Conservation (phyloP, 2,888 invertebrate species). For the Nowickia ferox region DNA sequence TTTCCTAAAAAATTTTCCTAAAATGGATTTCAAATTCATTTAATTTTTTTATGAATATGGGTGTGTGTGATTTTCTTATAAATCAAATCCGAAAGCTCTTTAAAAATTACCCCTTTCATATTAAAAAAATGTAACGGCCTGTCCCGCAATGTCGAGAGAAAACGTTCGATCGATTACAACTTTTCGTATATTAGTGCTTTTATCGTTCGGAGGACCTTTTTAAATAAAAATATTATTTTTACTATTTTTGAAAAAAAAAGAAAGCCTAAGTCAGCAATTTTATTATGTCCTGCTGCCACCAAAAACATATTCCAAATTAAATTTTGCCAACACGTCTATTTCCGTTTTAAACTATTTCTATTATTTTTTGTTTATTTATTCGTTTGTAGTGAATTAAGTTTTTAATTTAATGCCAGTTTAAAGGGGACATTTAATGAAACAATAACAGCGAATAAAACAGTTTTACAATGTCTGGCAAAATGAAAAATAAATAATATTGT, state of each 20-base stretch:
- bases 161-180: no score
- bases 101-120: no score
- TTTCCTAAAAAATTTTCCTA: no score
- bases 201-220: no score
- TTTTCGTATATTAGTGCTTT: no score
- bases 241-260: not conserved
- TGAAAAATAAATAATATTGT: constrained; percentile 45
- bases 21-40: no score
- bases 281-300: not conserved
- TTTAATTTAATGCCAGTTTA: constrained; percentile 33
- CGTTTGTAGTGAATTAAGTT: constrained; percentile 1
- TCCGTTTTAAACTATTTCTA: not conserved
- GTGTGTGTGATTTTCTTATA: no score
- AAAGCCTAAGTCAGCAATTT: not conserved
- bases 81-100: no score
- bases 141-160: no score
- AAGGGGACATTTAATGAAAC: constrained; percentile 15
- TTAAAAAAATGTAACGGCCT: no score
- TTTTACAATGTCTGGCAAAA: constrained; percentile 33
- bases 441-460: constrained; percentile 12
- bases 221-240: no score
- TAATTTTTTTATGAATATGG: no score
- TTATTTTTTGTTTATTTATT: constrained; percentile 19
- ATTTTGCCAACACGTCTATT: constrained; percentile 3
- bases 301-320: constrained; percentile 13